A percentile compares a stretch with the other conserved stretches of the same genome.
phyloP scores from a whole-genome alignment of 1,140 invertebrate species.

The Lineus longissimus region DNA sequence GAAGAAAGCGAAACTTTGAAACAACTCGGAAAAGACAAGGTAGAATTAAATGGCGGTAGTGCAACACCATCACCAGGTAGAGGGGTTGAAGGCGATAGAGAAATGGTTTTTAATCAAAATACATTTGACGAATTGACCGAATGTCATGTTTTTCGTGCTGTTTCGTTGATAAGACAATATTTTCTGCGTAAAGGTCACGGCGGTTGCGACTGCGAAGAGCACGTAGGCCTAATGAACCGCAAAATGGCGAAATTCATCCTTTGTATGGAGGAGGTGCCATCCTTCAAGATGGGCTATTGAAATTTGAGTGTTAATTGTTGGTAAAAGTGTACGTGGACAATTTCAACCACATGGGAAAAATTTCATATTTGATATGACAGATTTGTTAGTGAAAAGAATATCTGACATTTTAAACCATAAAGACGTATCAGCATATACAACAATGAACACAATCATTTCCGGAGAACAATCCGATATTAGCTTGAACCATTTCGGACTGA shows the following conservation, averaged over 20 bases:
- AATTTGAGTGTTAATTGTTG: background rate
- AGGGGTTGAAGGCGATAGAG: background rate
- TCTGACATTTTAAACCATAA: background rate
- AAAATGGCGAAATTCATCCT: constrained; percentile 7
- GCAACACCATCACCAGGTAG: background rate
- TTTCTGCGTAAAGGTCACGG: constrained; percentile 5
- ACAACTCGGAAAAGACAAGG: constrained; percentile 1
- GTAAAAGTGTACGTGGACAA: too few species aligned
- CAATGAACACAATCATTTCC: background rate
- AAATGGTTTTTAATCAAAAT: constrained; percentile 8
- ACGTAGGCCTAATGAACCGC: background rate
- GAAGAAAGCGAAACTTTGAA: constrained; percentile 2
- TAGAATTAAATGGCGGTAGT: constrained; percentile 5
- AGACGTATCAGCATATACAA: background rate
- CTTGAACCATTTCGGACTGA: background rate
- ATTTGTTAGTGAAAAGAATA: background rate
- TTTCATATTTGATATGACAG: background rate
- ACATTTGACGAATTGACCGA: constrained; percentile 3
- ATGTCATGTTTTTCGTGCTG: constrained; percentile 5
- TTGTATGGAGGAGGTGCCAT: background rate
- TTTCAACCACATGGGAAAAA: too few species aligned
- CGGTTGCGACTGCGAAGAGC: constrained; percentile 5
- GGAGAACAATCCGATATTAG: background rate
- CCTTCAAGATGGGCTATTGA: constrained; percentile 7
- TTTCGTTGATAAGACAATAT: constrained; percentile 5